phyloP scores from a whole-genome alignment of 2,113 vertebrate species.

The Bolborhynchus lineola region DNA sequence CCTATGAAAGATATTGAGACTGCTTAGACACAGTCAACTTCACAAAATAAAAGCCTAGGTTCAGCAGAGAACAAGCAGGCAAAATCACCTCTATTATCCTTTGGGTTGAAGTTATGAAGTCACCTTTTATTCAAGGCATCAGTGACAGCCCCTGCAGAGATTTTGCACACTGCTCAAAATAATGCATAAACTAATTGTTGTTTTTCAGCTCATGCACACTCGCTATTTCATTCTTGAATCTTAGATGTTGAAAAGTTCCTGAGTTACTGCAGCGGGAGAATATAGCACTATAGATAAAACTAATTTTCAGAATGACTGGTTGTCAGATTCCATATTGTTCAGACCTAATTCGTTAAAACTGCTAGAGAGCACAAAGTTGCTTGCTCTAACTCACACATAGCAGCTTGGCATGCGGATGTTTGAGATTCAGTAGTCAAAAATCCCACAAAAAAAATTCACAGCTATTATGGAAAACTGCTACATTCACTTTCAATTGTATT shows the following conservation, averaged over 20 bases:
- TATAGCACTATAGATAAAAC: not conserved
- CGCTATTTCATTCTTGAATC: not conserved
- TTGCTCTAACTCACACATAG: not conserved
- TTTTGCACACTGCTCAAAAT: not conserved
- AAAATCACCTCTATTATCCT: not conserved
- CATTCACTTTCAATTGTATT: not conserved
- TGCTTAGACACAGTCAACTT: not conserved
- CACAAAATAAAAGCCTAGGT: not conserved
- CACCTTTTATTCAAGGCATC: not conserved
- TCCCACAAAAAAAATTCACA: not conserved
- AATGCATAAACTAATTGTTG: not conserved
- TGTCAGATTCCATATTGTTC: not conserved
- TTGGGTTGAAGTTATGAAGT: not conserved
- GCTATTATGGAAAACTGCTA: not conserved
- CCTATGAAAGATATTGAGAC: not conserved
- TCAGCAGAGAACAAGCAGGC: not conserved
- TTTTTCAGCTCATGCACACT: not conserved
- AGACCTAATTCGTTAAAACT: not conserved
- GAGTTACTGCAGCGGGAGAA: not conserved
- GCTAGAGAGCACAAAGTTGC: not conserved
- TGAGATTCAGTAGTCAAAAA: not conserved
- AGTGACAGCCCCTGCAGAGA: not conserved
- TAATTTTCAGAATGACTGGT: not conserved
- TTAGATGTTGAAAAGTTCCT: not conserved
- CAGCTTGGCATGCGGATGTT: not conserved